Conservation (phyloP, 2,113 vertebrate species). For the Sula dactylatra region DNA sequence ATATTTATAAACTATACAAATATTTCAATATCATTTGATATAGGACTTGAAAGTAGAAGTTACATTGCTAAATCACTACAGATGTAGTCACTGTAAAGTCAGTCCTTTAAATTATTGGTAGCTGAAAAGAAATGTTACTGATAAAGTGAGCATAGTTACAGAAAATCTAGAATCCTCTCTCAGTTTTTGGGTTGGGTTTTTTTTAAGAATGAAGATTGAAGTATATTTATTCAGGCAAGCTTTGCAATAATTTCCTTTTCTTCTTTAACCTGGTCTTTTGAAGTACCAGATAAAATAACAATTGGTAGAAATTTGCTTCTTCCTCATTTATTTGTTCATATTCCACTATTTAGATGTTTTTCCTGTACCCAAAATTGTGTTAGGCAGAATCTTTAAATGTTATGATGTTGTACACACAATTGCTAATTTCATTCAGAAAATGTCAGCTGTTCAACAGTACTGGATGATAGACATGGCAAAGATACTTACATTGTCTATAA, state of each 20-base stretch:
- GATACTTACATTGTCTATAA: slow-evolving; percentile 84
- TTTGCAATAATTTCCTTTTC: neutral
- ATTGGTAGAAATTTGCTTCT: neutral
- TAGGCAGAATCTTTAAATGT: neutral
- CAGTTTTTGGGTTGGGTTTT: neutral
- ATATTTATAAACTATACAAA: neutral
- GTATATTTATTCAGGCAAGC: neutral
- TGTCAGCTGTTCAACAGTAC: neutral
- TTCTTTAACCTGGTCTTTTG: neutral
- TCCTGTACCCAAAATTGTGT: neutral
- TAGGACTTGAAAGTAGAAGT: neutral
- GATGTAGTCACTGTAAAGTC: neutral
- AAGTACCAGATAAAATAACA: neutral
- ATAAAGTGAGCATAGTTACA: neutral
- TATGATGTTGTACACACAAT: neutral
- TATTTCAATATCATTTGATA: neutral
- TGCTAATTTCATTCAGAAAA: neutral
- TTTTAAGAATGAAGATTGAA: neutral
- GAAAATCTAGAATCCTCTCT: neutral
- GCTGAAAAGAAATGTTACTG: neutral
- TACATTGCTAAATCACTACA: neutral
- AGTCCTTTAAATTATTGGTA: neutral
- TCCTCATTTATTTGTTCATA: neutral
- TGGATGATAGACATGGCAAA: neutral
- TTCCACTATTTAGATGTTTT: neutral